A percentile compares a stretch with the other conserved stretches of the same genome.
These are phyloP conservation scores for Hemaris fuciformis DNA, from an alignment of 2,888 invertebrate genomes.

Conservation along the genomic window DNA sequence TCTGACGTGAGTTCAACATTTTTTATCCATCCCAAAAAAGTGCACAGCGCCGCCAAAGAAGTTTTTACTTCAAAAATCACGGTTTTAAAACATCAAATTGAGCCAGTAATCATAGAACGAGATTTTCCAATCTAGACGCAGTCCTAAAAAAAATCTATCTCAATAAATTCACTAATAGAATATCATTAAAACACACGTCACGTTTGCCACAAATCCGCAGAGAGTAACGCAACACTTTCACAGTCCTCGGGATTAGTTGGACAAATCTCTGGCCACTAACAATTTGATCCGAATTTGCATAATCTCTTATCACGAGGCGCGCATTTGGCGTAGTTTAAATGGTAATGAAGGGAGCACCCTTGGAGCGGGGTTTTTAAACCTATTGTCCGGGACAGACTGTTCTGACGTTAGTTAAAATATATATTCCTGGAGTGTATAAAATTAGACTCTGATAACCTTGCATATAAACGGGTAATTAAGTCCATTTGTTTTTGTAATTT, in stretches of 20 bases:
- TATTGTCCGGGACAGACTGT: constrained; percentile 12
- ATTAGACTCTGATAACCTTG: neutral
- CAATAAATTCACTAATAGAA: neutral
- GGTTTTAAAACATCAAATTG: too few relatives aligned
- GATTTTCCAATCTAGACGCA: neutral
- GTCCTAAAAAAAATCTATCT: neutral
- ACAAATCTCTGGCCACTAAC: constrained; percentile 60
- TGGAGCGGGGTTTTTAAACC: constrained; percentile 26
- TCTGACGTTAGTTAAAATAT: constrained; percentile 12
- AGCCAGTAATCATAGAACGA: too few relatives aligned
- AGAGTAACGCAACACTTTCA: constrained; percentile 6
- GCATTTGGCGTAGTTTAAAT: constrained; percentile 66
- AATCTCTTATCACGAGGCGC: constrained; percentile 63
- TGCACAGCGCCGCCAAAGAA: too few relatives aligned
- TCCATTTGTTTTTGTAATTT: neutral
- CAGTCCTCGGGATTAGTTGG: constrained; percentile 37
- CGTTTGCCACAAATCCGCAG: constrained; percentile 4
- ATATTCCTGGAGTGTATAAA: constrained; percentile 7
- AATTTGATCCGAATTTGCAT: constrained; percentile 68
- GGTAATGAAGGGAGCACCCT: constrained; percentile 55
- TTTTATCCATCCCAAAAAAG: too few relatives aligned
- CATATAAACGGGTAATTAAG: neutral
- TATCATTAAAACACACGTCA: neutral
- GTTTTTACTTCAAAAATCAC: too few relatives aligned
- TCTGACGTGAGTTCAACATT: too few relatives aligned